Base-by-base conservation (phyloP, 2,797 vertebrate species). In the Lacerta agilis region DNA sequence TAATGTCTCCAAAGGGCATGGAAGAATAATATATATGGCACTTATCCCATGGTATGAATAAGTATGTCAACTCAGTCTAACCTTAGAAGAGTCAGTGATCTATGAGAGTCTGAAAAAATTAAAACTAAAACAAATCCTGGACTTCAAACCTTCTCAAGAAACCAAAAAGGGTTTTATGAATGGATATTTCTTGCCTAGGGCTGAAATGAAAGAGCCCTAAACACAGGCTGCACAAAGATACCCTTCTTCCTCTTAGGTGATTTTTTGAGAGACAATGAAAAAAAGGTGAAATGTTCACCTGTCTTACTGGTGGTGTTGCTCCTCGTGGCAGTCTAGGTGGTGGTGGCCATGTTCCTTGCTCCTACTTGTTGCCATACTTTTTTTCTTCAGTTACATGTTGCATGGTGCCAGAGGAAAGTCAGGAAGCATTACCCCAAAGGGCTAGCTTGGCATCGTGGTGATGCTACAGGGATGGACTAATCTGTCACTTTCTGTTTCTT, bases 1-100 rank as follows among this genome's bases (percentile, higher is more conserved):
- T 71, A 71, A 83, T 87, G 43, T 83, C 61, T 87, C n/a, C 80
- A 87, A 87, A 83, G 80, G 80, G 72, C 80, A 77, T 29, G 36
- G 33, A 67, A 83, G n/a, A 82, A 66, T 67, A 77, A 77, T 41
- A 77, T 38, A 9, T 9, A 15, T 76, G 25, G 8, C 43, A 77
- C 43, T 36, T 49, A 38, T 18, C 6, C 15, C 25, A 20, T 66
- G 55, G 38, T 66, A 58, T 82, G 71, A 36, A 75, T 76, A 81
- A 79, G 79, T 76, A 33, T 76, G 71, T 83, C 73, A 83, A 41
- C 81, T 23, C 55, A 58, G 18, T 78, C 80, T 83, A 33, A 6
- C 61, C 49, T 88, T 88, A 64, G 58, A 87, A 61, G 38, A 82
- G 66, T 75, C 58, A n/a, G 27, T 83, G 75, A 58, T 79, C 33